Percentiles rank a stretch among this genome's conserved stretches.
These are phyloP conservation scores for Meloidogyne hapla DNA, from an alignment of 1,140 invertebrate species.

Conservation along the genomic window DNA sequence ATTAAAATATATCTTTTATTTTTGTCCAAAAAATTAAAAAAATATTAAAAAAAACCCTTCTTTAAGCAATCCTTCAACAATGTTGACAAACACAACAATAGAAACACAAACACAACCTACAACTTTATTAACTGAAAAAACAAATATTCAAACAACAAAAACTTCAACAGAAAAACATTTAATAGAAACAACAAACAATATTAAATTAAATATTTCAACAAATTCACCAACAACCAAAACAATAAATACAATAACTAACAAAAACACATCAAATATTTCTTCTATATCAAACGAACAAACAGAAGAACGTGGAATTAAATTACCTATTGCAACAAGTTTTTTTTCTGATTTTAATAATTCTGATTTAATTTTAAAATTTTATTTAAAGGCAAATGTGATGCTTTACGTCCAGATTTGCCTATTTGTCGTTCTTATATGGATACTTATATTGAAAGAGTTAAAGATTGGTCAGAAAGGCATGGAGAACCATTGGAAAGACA, in stretches of 20 bases:
- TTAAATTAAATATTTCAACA: not conserved
- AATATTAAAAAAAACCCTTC: no score
- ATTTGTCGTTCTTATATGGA: conserved; percentile 47
- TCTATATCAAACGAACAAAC: not conserved
- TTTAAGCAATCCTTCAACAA: not conserved
- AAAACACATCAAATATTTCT: not conserved
- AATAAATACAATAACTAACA: not conserved
- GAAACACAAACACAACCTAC: not conserved
- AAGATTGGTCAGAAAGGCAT: conserved; percentile 46
- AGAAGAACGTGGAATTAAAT: conserved; percentile 9
- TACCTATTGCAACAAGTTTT: conserved; percentile 22
- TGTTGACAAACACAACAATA: not conserved
- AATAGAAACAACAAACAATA: not conserved
- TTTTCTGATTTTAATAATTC: not conserved
- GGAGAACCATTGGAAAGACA: conserved; percentile 44
- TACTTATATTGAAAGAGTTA: conserved; percentile 45
- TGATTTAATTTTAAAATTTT: not conserved
- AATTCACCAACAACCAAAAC: not conserved
- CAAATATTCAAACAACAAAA: not conserved
- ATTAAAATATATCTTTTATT: not conserved
- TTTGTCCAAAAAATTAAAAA: not conserved
- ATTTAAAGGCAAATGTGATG: conserved; percentile 30
- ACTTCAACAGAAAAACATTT: not conserved
- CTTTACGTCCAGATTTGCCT: conserved; percentile 31
- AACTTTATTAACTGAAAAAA: not conserved